A percentile compares a stretch with the other conserved stretches of the same genome.
phyloP scores from a whole-genome alignment of 2,113 vertebrate species.

The Buteo buteo region DNA sequence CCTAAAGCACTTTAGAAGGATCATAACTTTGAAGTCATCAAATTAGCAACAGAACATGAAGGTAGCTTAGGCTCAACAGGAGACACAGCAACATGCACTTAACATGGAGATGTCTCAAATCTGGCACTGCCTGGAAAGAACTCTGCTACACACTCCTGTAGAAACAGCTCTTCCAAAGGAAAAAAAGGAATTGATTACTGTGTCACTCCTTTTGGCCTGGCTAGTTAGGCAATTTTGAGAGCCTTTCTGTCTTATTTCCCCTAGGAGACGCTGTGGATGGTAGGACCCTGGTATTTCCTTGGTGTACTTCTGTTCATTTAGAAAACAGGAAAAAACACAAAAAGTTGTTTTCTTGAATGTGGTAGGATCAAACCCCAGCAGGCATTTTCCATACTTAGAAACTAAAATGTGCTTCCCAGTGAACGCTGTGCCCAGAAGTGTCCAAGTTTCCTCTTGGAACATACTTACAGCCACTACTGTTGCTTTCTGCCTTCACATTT shows the following conservation, averaged over 20 bases:
- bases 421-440: background rate
- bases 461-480: background rate
- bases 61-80: background rate
- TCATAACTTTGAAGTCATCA: background rate
- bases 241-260: background rate
- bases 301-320: background rate
- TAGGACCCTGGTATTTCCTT: background rate
- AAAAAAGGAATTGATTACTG: background rate
- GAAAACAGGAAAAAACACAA: background rate
- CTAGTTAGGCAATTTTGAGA: background rate
- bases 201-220: background rate
- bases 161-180: background rate
- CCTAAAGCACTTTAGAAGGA: background rate
- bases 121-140: background rate
- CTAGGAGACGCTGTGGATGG: background rate
- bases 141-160: background rate
- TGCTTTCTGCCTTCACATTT: background rate
- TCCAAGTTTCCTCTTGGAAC: background rate
- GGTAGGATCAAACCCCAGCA: background rate
- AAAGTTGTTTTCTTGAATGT: accelerated
- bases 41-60: background rate
- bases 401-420: background rate
- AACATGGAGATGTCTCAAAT: accelerated
- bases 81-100: background rate
- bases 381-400: background rate